These are phyloP conservation scores for Melinopterus prodromus DNA, from an alignment of 2,888 invertebrate species.

Conservation along the genomic window DNA sequence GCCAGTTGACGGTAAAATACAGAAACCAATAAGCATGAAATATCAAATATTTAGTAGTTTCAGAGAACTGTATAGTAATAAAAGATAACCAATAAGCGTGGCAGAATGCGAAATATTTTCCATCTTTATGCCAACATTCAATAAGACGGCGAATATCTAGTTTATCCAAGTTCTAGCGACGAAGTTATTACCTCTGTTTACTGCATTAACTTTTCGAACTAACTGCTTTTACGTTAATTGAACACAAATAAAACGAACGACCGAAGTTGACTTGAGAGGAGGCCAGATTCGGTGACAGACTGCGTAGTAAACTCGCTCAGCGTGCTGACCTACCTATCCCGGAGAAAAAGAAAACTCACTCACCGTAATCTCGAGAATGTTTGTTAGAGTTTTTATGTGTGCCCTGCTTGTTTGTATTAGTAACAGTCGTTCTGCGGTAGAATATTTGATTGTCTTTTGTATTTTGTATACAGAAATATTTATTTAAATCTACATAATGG, in stretches of 20 bases:
- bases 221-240: conserved; percentile 4
- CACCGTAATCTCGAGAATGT: neutral
- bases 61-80: neutral
- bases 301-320: neutral
- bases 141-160: neutral
- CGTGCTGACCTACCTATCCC: neutral
- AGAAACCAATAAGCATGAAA: no score
- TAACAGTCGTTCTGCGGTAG: no score
- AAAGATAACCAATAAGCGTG: neutral
- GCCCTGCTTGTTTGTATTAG: no score
- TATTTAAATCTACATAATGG: no score
- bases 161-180: neutral
- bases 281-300: neutral
- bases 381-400: neutral
- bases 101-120: neutral
- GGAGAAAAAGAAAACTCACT: neutral
- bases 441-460: no score
- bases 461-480: no score
- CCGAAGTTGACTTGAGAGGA: neutral
- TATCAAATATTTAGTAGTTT: neutral
- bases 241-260: neutral
- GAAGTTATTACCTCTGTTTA: neutral
- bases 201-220: neutral
- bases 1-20: no score
- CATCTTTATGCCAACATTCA: neutral